Conservation (phyloP, 2,113 vertebrate species). For the Falcunculus frontatus region DNA sequence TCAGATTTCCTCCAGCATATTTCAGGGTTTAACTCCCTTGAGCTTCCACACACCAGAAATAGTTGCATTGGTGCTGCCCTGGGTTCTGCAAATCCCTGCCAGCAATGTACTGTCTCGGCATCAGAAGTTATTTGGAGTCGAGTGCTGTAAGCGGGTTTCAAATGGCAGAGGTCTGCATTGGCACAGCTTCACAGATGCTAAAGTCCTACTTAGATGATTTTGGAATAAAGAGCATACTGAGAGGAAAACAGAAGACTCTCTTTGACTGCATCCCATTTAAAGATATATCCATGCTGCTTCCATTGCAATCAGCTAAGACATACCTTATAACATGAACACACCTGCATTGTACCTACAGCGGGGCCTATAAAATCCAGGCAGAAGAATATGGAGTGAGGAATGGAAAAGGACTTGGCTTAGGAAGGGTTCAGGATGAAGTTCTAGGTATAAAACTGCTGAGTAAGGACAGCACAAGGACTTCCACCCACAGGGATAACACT, state of each 20-base stretch:
- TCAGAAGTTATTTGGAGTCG: background rate
- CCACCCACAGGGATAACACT: background rate
- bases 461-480: background rate
- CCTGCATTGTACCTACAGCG: background rate
- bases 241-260: background rate
- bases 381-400: background rate
- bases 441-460: background rate
- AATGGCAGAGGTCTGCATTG: background rate
- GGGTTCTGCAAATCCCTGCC: constrained; percentile 7
- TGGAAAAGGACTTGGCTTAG: background rate
- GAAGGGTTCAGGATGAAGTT: background rate
- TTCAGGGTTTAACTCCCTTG: background rate
- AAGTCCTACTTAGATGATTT: background rate
- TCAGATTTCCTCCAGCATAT: background rate
- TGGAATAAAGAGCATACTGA: background rate
- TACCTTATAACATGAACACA: background rate
- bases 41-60: background rate
- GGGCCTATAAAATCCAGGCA: background rate
- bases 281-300: background rate
- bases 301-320: background rate
- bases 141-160: background rate
- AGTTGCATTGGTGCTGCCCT: constrained; percentile 8
- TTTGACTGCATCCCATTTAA: background rate
- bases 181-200: background rate
- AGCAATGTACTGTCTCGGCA: background rate